Evolutionary conservation across 1,140 invertebrate species (phyloP), one percentile per base, ranked within the genome.

Genomic region (Ceratina australensis): DNA sequence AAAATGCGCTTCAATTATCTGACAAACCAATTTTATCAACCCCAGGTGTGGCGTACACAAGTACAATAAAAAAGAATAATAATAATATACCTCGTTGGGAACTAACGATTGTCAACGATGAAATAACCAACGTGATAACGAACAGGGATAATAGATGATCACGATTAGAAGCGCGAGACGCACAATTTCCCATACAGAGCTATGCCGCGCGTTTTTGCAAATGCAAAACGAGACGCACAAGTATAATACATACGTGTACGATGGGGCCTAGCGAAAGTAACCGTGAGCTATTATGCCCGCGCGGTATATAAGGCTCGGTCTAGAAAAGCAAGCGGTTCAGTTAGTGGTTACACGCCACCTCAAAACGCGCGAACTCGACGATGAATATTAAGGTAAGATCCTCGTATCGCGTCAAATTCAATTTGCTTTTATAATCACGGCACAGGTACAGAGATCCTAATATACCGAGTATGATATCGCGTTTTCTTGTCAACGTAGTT

Each of bases 291-390:
- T 90, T 91, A 91, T 90, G 85, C 83, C 33, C 85, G 87, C 79
- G 78, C 83, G 79, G 88, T 92, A 92, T 92, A 92, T 91, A 92
- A 91, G 86, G 83, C 88, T 86, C 84, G 78, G 83, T 64, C 82
- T 90, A 90, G 90, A 91, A 90, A 90, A 90, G 87, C 86, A 84
- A 87, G 87, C 83, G 90, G 89, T 91, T 91, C 91, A 92, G 91
- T 92, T 87, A 88, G 91, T 92, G 90, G 89, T 91, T 87, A 85
- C 88, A 85, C 87, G 86, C 90, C 90, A 91, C 88, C 83, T 81
- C 88, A 87, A 88, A 84, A 90, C 86, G 89, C 87, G 86, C 83
- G 83, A 87, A 88, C 81, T 87, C 84, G 66, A 89, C 83, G 86
- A 92, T 91, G 90, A 89, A 92, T 83, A 88, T 89, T 76, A 90